Evolutionary conservation across 2,888 invertebrate genomes (phyloP), one percentile per base, ranked within the genome.

Genomic region (Drosophila siamana): DNA sequence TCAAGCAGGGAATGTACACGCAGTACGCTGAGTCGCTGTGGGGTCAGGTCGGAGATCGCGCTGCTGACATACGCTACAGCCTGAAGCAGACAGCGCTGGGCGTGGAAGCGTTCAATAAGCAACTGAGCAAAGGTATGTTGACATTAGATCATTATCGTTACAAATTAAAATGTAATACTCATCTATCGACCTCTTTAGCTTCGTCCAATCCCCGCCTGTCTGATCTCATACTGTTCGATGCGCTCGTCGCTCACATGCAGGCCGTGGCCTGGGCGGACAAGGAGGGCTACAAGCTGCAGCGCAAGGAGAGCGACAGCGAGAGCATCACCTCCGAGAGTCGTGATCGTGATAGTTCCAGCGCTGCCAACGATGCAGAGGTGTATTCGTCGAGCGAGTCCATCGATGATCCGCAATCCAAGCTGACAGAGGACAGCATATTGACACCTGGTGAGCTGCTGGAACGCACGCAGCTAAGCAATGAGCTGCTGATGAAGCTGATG

Each of bases 1-100:
- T 97, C 5, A 97, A 97, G 88, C 97, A 98, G 70, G 97, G 97
- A 68, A 95, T 97, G 95, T 97, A 96, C 81, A 96, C 97, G 0
- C 96, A 97, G 78, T 94, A 93, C 73, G 94, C 94, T 0, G 92
- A 92, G 66, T 89, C 89, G 0, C 71, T 92, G 46, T 92, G 92
- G 92, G 89, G 75, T 11, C 92, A 90, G 64, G 90, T 92, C 1
- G 92, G 91, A 2, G 92, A 92, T 71, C 91, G 91, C 47, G 89
- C 92, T 0, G 89, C 90, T 26, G 91, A 92, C 71, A 82, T 91
- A 11, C 90, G 90, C 24, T 92, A 90, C 36, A 92, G 90, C 59
- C 73, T 92, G 0, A 92, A 90, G 55, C 90, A 90, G 62, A 92
- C 92, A 2, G 71, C 89, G 24, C 69, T 89, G 7, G 92, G 92